These are phyloP conservation scores for Drosophila murphyi DNA, from an alignment of 1,140 invertebrate genomes.

Conservation along the genomic window DNA sequence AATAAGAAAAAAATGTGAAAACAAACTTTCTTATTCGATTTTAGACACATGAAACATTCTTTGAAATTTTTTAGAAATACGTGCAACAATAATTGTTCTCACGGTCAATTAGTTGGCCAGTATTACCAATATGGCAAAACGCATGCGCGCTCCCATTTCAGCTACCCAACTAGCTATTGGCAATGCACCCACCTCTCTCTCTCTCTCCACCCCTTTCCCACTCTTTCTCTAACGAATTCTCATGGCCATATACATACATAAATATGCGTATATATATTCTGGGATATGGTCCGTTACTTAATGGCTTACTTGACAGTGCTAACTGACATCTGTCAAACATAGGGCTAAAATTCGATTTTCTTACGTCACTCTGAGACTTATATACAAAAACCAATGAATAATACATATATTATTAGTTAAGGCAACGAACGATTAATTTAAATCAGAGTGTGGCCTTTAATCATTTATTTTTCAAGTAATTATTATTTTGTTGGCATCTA, in stretches of 20 bases:
- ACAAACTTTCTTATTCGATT: neutral
- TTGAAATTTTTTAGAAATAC: conserved; percentile 10
- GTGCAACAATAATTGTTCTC: conserved; percentile 21
- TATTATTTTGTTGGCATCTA: neutral
- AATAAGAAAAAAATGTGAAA: no score
- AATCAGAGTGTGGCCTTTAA: neutral
- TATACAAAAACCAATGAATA: no score
- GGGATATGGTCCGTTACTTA: conserved; percentile 19
- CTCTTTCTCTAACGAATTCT: conserved; percentile 10
- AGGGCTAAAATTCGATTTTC: neutral
- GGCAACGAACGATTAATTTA: neutral
- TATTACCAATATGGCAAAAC: conserved; percentile 33
- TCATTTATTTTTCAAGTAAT: neutral
- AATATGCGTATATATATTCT: neutral
- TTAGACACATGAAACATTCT: neutral
- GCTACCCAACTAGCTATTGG: conserved; percentile 27
- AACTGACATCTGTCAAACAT: conserved; percentile 13
- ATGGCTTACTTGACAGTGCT: conserved; percentile 16
- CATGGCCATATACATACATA: conserved; percentile 29
- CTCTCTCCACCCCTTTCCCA: neutral
- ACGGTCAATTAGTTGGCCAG: conserved; percentile 40
- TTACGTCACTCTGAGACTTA: neutral
- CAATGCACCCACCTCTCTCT: conserved; percentile 14
- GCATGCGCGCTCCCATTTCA: conserved; percentile 36
- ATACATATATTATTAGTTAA: neutral